Base-by-base conservation (phyloP, 2,888 invertebrate genomes). In the Andrena praecox region DNA sequence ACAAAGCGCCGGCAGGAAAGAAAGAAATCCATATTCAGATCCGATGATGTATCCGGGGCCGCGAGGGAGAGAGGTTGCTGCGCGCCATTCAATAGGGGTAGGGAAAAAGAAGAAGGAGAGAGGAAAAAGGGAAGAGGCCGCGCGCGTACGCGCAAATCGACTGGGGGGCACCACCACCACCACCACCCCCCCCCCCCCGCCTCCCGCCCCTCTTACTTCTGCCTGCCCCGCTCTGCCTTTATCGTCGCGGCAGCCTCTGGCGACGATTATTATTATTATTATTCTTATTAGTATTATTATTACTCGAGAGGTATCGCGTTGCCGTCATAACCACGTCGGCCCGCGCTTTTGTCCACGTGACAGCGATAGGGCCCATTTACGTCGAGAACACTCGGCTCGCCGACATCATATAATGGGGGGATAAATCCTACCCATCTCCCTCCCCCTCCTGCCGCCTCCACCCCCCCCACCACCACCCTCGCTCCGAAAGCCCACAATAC, bases 241-340 rank as follows among this genome's bases (percentile, higher is more conserved):
- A 91, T 91, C 91, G 87, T 90, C 87, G 56, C 56, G 85, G 85
- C 85, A 71, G 56, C 52, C 24, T 33, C 48, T 69, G 54, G 72
- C 77, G 72, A 77, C 82, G 76, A 80, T 79, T 79, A 74, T 78
- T 76, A 84, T 84, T 83, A 86, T 89, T 77, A 89, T 89, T 85
- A 89, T 85, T 79, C 77, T 88, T 82, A 82, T 84, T 77, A 81
- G 84, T 79, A 80, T 88, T 82, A 82, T 84, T 77, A 81, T 85
- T 79, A 78, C 85, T 86, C 85, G 48, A 80, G 88, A 85, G 91
- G 90, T 93, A 93, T 93, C 93, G 90, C 92, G 91, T 93, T 93
- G 92, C 93, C 93, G 92, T 93, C 93, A 93, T 92, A 92, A 92
- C 90, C 92, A 92, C 90, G 91, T 93, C 93, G 92, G 91, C 85